Evolutionary conservation across 2,797 vertebrate species (phyloP), one percentile per base, ranked within the genome.

Genomic region (Trachops cirrhosus): DNA sequence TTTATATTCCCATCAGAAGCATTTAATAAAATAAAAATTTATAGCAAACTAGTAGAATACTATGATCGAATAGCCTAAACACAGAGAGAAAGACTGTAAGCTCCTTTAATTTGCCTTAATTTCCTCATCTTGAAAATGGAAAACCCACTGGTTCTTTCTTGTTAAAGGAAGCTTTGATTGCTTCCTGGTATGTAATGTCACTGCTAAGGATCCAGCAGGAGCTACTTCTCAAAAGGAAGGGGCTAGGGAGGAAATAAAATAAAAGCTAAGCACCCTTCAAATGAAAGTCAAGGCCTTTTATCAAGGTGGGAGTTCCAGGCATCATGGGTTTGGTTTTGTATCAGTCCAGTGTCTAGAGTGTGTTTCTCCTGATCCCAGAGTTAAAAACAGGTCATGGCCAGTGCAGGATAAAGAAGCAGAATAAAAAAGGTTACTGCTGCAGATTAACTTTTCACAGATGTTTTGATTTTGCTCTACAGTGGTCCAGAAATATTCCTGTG

Each of bases 361-460:
- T 57, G 37, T 74, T 88, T 68, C 9, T 91, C 64, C 16, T 68
- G 57, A 79, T 71, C 94, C 64, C 86, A 91, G 50, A 93, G 83
- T 57, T 78, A 80, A 12, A 4, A 97, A 79, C 19, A 67, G 59
- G 79, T 39, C 83, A 86, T 15, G 68, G 22, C n/a, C 39, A 88
- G 52, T 68, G 75, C 94, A 96, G 67, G 82, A 96, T 79, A 89
- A 96, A 97, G 96, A 83, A 96, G 41, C 29, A 85, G 48, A 93
- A 79, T 41, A 78, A 71, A 75, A 85, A 86, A 84, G n/a, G 67
- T 29, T 12, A 93, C 41, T 82, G 78, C 80, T 95, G 68, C 94
- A 97, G 83, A 94, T 94, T 93, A 93, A 77, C 41, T 93, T 95
- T 82, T 96, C 97, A 88, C 22, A 93, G 84, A 93, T 70, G 24